A percentile compares a stretch with the other conserved stretches of the same genome.
phyloP scores from a whole-genome alignment of 1,140 invertebrate genomes.

The Medauroidea extradentata region DNA sequence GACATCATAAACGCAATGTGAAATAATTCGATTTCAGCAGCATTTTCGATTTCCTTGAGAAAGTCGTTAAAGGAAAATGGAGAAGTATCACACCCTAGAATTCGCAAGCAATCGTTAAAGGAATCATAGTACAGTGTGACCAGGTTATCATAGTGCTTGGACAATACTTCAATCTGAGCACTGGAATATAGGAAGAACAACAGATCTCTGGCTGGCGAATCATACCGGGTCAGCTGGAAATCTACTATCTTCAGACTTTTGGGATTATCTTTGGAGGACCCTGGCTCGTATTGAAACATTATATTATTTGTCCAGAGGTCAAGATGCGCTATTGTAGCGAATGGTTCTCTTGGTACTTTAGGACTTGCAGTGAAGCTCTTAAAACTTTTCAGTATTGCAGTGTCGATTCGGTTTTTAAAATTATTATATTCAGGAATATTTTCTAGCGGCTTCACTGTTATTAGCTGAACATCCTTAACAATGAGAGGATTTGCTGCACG shows the following conservation, averaged over 20 bases:
- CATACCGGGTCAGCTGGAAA: conserved; percentile 4
- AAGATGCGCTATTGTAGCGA: conserved; percentile 8
- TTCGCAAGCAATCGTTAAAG: background rate
- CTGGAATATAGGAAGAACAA: conserved; percentile 7
- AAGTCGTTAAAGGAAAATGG: background rate
- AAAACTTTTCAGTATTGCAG: background rate
- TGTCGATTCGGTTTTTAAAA: background rate
- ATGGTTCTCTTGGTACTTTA: conserved; percentile 7
- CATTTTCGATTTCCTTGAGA: background rate
- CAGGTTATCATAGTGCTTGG: conserved; percentile 1
- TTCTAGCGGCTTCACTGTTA: background rate
- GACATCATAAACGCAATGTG: background rate
- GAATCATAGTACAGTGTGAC: background rate
- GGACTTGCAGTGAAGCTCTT: background rate
- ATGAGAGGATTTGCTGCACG: background rate
- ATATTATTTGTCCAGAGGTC: no score
- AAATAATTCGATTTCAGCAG: background rate
- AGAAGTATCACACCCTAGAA: background rate
- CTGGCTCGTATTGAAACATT: conserved; percentile 5
- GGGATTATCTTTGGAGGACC: background rate
- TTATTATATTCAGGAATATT: background rate
- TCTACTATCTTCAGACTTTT: conserved; percentile 9
- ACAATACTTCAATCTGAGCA: background rate
- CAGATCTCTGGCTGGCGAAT: conserved; percentile 11
- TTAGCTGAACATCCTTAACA: background rate